A percentile compares a stretch with the other conserved stretches of the same genome.
Conservation (phyloP, 2,113 vertebrate genomes). For the Xenus cinereus region DNA sequence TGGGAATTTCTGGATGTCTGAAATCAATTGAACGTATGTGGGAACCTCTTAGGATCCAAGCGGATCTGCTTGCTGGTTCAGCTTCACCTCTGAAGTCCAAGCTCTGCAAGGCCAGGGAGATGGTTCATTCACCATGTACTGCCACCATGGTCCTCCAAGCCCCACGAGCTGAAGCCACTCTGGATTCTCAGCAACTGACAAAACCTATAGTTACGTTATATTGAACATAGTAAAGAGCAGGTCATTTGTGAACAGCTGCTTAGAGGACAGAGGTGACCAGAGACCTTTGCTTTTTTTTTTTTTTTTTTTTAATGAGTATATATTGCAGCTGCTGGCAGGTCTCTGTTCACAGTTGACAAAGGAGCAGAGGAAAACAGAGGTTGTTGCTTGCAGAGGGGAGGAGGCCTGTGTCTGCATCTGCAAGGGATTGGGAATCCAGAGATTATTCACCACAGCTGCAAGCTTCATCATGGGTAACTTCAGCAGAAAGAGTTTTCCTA, state of each 20-base stretch:
- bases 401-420: slow-evolving; percentile 28
- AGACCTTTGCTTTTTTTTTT: background rate
- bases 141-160: fast-evolving
- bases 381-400: slow-evolving; percentile 1
- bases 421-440: slow-evolving; percentile 24
- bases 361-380: slow-evolving; percentile 29
- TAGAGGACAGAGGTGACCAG: slow-evolving; percentile 26
- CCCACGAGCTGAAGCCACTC: background rate
- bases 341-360: slow-evolving; percentile 27
- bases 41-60: background rate
- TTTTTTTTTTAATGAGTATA: background rate
- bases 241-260: background rate
- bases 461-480: slow-evolving; percentile 39
- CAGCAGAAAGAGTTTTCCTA: slow-evolving; percentile 1
- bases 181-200: background rate
- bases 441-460: slow-evolving; percentile 41
- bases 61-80: background rate
- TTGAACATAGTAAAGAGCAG: background rate
- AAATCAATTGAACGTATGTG: background rate
- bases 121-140: background rate
- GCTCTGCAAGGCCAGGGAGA: background rate
- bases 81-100: background rate
- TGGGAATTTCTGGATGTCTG: background rate
- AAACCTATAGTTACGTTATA: background rate
- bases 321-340: slow-evolving; percentile 31